Evolutionary conservation across 2,113 vertebrate species (phyloP).

Genomic region (Malurus cyaneus): DNA sequence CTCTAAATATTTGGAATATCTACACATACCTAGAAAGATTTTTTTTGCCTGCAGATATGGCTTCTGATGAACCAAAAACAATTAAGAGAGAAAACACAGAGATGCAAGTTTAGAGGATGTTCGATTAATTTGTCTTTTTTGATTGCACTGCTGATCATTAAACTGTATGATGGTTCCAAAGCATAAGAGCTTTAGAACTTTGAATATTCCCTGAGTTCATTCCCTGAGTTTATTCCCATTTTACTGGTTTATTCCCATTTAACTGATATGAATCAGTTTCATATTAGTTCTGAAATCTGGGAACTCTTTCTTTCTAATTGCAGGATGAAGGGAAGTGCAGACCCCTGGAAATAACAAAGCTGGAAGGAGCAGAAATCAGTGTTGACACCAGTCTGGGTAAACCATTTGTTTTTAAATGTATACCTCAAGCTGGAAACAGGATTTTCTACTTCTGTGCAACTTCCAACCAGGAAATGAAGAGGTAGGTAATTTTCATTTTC

Average conservation of each 20-base stretch:
- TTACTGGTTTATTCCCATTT: too few species aligned
- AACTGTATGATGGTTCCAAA: background rate
- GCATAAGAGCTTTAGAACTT: background rate
- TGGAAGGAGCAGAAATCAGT: constrained; percentile 87
- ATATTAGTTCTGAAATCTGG: background rate
- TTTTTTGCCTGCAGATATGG: background rate
- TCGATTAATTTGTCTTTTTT: background rate
- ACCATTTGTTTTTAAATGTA: constrained; percentile 88
- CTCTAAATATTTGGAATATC: background rate
- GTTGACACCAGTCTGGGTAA: constrained; percentile 83
- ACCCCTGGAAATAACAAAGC: constrained; percentile 77
- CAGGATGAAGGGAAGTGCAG: constrained; percentile 87
- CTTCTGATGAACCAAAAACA: background rate
- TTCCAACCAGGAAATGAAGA: constrained; percentile 92
- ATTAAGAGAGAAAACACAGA: background rate
- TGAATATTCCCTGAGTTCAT: background rate
- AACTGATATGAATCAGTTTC: background rate
- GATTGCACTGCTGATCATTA: background rate
- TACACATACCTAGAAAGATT: background rate
- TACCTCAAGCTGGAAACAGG: constrained; percentile 75
- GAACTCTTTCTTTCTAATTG: background rate
- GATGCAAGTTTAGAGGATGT: background rate
- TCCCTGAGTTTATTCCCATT: too few species aligned
- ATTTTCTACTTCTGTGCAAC: constrained; percentile 86
- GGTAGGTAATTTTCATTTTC: constrained; percentile 65